These are phyloP conservation scores for Tricholaema leucomelas DNA, from an alignment of 2,113 vertebrate species.

Conservation along the genomic window DNA sequence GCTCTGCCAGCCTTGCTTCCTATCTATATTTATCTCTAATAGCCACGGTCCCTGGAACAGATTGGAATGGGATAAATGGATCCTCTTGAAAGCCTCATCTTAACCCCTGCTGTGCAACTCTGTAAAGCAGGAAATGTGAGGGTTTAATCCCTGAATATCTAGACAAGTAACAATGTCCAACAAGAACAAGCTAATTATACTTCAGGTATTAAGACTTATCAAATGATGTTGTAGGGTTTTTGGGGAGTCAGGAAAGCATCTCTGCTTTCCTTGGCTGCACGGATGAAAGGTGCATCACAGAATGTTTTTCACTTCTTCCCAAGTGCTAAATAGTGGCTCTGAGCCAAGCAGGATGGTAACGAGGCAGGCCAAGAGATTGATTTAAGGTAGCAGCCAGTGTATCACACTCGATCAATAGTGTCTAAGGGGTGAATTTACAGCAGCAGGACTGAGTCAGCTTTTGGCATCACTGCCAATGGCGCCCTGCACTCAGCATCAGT, in stretches of 20 bases:
- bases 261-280: neutral
- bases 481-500: neutral
- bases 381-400: neutral
- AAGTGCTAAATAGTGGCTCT: neutral
- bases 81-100: neutral
- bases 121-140: neutral
- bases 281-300: neutral
- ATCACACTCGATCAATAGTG: neutral
- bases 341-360: neutral
- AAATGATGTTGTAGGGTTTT: neutral
- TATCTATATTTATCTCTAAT: neutral
- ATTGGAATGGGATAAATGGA: neutral
- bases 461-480: neutral
- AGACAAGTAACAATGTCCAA: neutral
- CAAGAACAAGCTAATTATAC: neutral
- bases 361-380: neutral
- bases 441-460: conserved; percentile 20
- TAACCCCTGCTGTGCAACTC: neutral
- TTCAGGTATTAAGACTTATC: neutral
- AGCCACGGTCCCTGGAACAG: neutral
- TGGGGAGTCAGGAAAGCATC: neutral
- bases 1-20: neutral
- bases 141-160: neutral
- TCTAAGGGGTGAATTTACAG: neutral
- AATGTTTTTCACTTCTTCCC: neutral